Evolutionary conservation across 2,113 vertebrate species (phyloP).

Genomic region (Hippocampus barbouri): DNA sequence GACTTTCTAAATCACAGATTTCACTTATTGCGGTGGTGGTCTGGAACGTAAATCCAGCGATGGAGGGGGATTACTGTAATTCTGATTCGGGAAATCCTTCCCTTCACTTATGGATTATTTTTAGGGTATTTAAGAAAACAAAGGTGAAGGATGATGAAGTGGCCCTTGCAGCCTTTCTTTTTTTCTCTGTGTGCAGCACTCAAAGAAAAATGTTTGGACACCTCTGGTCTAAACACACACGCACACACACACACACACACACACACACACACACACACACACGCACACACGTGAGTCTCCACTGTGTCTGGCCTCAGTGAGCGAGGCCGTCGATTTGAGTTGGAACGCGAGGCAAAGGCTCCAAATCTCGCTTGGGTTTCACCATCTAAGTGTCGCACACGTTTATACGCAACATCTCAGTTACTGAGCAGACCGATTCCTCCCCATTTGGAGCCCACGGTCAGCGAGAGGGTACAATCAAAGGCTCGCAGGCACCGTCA

Average conservation of each 20-base stretch:
- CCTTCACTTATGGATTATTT: background rate
- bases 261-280: constrained; percentile 6
- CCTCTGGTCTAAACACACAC: constrained; percentile 4
- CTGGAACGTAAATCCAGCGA: too few relatives aligned
- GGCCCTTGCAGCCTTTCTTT: background rate
- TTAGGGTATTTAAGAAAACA: background rate
- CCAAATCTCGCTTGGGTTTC: constrained; percentile 39
- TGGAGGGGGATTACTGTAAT: too few relatives aligned
- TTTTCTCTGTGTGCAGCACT: background rate
- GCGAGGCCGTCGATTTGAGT: constrained; percentile 39
- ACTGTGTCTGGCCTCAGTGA: constrained; percentile 38
- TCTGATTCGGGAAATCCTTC: background rate
- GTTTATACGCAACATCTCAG: constrained; percentile 53
- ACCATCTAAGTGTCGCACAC: constrained; percentile 50
- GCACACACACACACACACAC: too few relatives aligned
- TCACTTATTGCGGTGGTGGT: too few relatives aligned
- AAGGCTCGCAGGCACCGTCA: constrained; percentile 48
- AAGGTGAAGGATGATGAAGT: background rate
- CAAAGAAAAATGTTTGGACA: background rate
- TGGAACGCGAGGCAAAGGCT: constrained; percentile 34
- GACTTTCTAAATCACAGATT: too few relatives aligned
- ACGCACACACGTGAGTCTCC: constrained; percentile 23
- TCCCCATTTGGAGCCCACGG: constrained; percentile 37
- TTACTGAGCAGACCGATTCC: constrained; percentile 47
- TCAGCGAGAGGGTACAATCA: constrained; percentile 52